Evolutionary conservation across 2,797 vertebrate species (phyloP).

Genomic region (Danio aesculapii): DNA sequence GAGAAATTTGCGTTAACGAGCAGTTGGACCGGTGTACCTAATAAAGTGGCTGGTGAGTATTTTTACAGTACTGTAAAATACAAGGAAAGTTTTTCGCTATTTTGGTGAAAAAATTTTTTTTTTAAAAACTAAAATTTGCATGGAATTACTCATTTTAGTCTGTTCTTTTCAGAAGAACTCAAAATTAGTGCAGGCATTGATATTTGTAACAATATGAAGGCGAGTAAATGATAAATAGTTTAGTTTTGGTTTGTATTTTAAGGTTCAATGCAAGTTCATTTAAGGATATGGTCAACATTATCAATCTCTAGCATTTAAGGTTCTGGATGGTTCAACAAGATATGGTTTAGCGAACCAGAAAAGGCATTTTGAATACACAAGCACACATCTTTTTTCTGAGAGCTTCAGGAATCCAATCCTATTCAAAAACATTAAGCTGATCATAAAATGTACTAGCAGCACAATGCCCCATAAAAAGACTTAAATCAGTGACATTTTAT

Average conservation of each 20-base stretch:
- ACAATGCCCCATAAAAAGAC: not conserved
- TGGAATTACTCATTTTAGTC: too few species aligned
- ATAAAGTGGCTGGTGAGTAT: too few species aligned
- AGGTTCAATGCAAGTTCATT: not conserved
- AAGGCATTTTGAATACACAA: not conserved
- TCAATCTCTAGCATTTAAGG: not conserved
- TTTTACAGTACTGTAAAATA: too few species aligned
- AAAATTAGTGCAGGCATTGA: too few species aligned
- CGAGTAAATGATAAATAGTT: too few species aligned
- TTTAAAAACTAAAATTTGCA: too few species aligned
- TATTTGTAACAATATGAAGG: too few species aligned
- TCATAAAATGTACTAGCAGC: not conserved
- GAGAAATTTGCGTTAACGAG: too few species aligned
- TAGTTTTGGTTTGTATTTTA: not conserved
- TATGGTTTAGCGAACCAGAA: not conserved
- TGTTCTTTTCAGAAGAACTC: too few species aligned
- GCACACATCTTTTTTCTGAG: not conserved
- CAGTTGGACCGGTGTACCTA: too few species aligned
- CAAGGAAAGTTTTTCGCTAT: too few species aligned
- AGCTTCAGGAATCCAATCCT: not conserved
- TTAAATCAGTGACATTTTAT: not conserved
- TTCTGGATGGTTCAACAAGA: conserved; percentile 16
- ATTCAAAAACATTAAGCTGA: not conserved
- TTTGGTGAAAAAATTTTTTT: too few species aligned
- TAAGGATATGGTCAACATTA: not conserved